A percentile compares a stretch with the other conserved stretches of the same genome.
phyloP scores from a whole-genome alignment of 2,888 invertebrate species.

The Euplagia quadripunctaria region DNA sequence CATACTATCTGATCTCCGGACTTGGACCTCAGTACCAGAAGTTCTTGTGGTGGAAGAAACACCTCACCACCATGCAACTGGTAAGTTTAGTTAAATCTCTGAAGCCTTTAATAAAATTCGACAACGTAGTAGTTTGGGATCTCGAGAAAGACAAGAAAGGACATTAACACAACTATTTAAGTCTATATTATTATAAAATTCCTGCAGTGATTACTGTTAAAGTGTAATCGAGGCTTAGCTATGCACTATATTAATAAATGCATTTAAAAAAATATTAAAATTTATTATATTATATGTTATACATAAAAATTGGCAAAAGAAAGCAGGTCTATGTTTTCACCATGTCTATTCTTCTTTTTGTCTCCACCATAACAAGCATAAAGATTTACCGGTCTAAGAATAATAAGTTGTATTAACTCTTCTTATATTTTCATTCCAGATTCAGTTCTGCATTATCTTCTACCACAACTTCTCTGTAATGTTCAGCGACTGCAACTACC shows the following conservation, averaged over 20 bases:
- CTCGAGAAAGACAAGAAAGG: too few species aligned
- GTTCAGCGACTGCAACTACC: conserved; percentile 91
- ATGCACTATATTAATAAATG: too few species aligned
- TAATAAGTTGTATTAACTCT: background rate
- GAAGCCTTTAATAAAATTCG: background rate
- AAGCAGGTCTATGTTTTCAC: too few species aligned
- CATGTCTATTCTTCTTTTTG: too few species aligned
- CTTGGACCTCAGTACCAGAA: conserved; percentile 96
- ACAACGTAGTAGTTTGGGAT: background rate
- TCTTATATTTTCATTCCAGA: conserved; percentile 34
- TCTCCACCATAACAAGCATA: too few species aligned
- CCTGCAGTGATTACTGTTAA: too few species aligned
- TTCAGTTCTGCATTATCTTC: conserved; percentile 92
- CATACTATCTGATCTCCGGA: conserved; percentile 95
- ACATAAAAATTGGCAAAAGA: too few species aligned
- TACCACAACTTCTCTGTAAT: conserved; percentile 90
- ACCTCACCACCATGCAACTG: conserved; percentile 95
- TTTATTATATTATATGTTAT: too few species aligned
- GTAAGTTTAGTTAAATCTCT: conserved; percentile 78
- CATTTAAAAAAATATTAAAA: too few species aligned
- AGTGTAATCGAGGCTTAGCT: too few species aligned
- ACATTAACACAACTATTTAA: background rate
- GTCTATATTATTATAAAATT: background rate
- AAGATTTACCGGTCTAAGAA: too few species aligned
- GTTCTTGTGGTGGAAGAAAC: conserved; percentile 98